Conservation (phyloP, 64 coral and sea anemone genomes). For the Montipora efflorescens region DNA sequence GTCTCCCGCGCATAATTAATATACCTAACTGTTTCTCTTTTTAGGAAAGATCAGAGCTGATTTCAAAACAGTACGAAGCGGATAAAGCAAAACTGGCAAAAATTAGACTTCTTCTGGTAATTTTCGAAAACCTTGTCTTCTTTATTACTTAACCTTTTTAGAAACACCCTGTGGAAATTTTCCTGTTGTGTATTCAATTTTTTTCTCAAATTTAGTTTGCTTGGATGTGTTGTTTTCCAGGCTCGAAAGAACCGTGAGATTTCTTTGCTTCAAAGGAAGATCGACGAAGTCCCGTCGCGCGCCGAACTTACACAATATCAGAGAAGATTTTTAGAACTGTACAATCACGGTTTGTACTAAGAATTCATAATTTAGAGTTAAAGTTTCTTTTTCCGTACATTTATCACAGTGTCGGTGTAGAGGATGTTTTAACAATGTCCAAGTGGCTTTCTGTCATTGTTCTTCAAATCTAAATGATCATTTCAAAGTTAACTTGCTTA, state of each 20-base stretch:
- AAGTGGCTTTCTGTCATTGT: too few species aligned
- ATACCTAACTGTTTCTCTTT: neutral
- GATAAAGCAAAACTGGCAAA: slow-evolving; percentile 96
- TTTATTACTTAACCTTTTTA: neutral
- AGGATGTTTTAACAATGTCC: too few species aligned
- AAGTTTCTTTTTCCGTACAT: too few species aligned
- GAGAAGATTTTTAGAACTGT: slow-evolving; percentile 94
- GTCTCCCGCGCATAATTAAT: neutral
- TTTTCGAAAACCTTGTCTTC: neutral
- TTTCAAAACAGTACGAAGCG: slow-evolving; percentile 90
- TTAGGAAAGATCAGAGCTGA: slow-evolving; percentile 86
- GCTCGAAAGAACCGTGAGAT: slow-evolving; percentile 98
- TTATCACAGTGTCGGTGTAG: too few species aligned
- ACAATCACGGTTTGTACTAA: slow-evolving; percentile 87
- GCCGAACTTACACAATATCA: slow-evolving; percentile 98
- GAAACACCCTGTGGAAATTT: neutral
- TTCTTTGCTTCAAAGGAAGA: slow-evolving; percentile 91
- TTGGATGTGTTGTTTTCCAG: slow-evolving; percentile 21
- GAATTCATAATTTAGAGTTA: neutral
- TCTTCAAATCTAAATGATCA: too few species aligned
- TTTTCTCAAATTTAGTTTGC: neutral
- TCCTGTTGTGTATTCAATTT: neutral
- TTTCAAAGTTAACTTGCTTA: too few species aligned
- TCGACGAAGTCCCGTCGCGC: slow-evolving; percentile 97
- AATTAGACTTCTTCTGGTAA: slow-evolving; percentile 93